Evolutionary conservation across 2,113 vertebrate genomes (phyloP), one percentile per base, ranked within the genome.

Genomic region (Sturnira hondurensis): DNA sequence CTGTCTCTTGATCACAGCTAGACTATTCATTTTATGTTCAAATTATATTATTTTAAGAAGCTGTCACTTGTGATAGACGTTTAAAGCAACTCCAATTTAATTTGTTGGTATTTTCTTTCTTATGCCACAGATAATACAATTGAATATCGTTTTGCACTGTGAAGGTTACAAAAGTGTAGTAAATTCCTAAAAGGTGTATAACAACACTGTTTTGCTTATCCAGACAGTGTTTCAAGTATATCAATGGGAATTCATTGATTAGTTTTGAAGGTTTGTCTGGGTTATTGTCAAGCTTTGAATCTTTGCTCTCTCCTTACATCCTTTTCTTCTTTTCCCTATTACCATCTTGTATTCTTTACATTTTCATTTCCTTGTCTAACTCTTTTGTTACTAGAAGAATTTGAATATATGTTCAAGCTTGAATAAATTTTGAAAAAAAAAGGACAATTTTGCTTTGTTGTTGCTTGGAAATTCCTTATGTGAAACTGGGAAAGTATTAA

Each of bases 21-120:
- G 81, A 65, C n/a, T 95, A 31, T 91, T 96, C 63, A 84, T 92
- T 95, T 96, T 70, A 90, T 89, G 38, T 93, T 94, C 70, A 91
- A 86, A 91, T 87, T 91, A 15, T 38, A 58, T 93, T 95, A 76
- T 50, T 88, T 33, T 82, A 86, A 89, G 78, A 68, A 96, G 16
- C 47, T 89, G 65, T 85, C 67, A 88, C 22, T 92, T 61, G 36
- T 70, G 85, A 81, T 31, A 82, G 84, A 73, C 10, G 0, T 71
- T 86, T 92, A 81, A 96, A 58, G 33, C 9, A 77, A 56, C 54
- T 85, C 33, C 33, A 86, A 11, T 78, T 86, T 86, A 80, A 91
- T 82, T 96, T 97, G 65, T 80, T 93, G 41, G 17, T 90, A 56
- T 92, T 93, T 95, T 86, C 33, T 81, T 91, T 77, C 26, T 95